These are phyloP conservation scores for Cecidostiba fungosa DNA, from an alignment of 2,888 invertebrate genomes.

Conservation along the genomic window DNA sequence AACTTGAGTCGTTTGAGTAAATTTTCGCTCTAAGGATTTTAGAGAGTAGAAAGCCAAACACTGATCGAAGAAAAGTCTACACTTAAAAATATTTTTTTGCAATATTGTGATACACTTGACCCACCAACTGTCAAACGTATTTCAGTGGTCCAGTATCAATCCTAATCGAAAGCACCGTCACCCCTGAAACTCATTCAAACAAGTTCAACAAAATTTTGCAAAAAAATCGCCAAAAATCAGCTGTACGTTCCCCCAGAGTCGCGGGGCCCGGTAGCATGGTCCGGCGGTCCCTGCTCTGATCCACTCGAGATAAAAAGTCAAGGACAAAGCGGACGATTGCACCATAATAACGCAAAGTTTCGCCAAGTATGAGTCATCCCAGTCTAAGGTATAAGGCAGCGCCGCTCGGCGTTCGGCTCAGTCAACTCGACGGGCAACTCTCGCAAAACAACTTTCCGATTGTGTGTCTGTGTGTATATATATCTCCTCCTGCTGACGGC, in stretches of 20 bases:
- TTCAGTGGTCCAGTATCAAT: too few species aligned
- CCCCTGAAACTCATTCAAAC: too few species aligned
- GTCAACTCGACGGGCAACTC: conserved; percentile 24
- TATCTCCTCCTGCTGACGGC: not conserved
- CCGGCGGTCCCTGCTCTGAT: not conserved
- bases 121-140: too few species aligned
- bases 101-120: too few species aligned
- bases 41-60: too few species aligned
- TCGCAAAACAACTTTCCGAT: conserved; percentile 30
- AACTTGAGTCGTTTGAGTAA: too few species aligned
- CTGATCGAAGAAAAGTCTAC: too few species aligned
- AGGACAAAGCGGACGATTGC: conserved; percentile 7
- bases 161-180: too few species aligned
- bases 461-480: not conserved
- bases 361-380: conserved; percentile 17
- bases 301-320: not conserved
- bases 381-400: conserved; percentile 33
- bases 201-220: too few species aligned
- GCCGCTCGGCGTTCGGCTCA: conserved; percentile 33
- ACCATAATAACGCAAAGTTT: conserved; percentile 17
- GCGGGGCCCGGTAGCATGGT: not conserved
- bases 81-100: too few species aligned
- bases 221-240: not conserved
- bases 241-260: not conserved
- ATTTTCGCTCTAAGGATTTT: too few species aligned